These are phyloP conservation scores for Streblospio benedicti DNA, from an alignment of 1,140 invertebrate genomes.

Conservation along the genomic window DNA sequence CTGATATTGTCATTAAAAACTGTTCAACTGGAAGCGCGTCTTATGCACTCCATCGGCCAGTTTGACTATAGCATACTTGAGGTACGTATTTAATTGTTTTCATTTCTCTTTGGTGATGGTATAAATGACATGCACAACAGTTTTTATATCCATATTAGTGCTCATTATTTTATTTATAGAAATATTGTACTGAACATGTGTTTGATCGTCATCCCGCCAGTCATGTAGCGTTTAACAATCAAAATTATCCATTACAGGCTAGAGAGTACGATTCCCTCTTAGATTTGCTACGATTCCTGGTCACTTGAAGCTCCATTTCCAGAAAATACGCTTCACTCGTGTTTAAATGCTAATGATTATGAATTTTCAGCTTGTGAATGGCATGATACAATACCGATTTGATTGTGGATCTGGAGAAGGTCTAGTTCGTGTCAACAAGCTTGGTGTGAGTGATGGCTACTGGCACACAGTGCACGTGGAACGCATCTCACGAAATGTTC, in stretches of 20 bases:
- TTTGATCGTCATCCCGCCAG: no score
- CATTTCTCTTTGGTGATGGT: not conserved
- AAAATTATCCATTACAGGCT: no score
- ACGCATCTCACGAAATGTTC: constrained; percentile 60
- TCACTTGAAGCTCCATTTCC: no score
- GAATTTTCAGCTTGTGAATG: constrained; percentile 60
- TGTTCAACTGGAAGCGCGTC: constrained; percentile 69
- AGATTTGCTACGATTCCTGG: no score
- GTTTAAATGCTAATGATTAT: no score
- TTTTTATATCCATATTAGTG: not conserved
- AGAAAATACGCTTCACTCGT: no score
- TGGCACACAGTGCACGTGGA: constrained; percentile 83
- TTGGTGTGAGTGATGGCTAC: constrained; percentile 71
- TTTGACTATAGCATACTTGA: constrained; percentile 84
- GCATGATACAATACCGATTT: constrained; percentile 76
- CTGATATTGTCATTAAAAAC: constrained; percentile 74
- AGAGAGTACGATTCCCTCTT: no score
- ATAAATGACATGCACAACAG: not conserved
- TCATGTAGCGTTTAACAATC: no score
- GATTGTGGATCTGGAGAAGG: constrained; percentile 86
- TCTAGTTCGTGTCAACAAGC: constrained; percentile 63
- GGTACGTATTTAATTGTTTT: constrained; percentile 44
- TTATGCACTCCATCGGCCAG: constrained; percentile 76
- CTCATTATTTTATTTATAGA: no score
- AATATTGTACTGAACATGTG: no score